Base-by-base conservation (phyloP, 2,888 invertebrate species). In the Chymomyza procnemis region DNA sequence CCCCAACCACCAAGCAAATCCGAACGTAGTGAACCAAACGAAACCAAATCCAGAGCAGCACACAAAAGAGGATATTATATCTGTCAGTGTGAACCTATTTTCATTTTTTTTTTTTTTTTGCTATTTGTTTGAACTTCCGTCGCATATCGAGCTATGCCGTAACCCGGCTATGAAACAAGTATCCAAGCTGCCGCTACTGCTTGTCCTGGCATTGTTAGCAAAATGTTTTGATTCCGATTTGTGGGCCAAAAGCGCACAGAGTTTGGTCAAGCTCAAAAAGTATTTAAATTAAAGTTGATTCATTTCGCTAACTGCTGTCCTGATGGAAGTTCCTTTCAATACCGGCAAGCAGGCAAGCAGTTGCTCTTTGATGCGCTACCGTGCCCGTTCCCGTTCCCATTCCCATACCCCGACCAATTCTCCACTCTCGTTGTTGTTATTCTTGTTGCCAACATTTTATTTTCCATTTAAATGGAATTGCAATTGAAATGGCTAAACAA, bases 211-310 rank as follows among this genome's bases (percentile, higher is more conserved):
- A 59, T 57, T 63, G 71, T 70, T 66, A 64, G 64, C 55, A 52
- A 62, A n/a, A 63, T 62, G 66, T 67, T 71, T 52, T 68, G 60
- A 67, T 70, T 70, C 52, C 64, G 62, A 63, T 69, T 69, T 65
- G 54, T 56, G 52, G 16, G 18, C 59, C 34, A 41, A 41, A 12
- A 41, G 34, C 19, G 26, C 21, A n/a, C 61, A 56, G n/a, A 19
- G 34, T 61, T 70, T 46, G 64, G 21, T 46, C 54, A 12, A 55
- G 47, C 46, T 61, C 34, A 41, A 60, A 61, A 54, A 48, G 62
- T 79, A 78, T 81, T 84, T 80, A 73, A 86, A 84, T 81, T 83
- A 80, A 80, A 83, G 67, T 84, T 81, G 86, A 81, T 83, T 86
- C 86, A 85, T 81, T 67, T 71, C 67, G 62, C 61, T 18, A 56